Evolutionary conservation across 1,140 invertebrate species (phyloP), one percentile per base, ranked within the genome.

Genomic region (Camponotus floridanus): DNA sequence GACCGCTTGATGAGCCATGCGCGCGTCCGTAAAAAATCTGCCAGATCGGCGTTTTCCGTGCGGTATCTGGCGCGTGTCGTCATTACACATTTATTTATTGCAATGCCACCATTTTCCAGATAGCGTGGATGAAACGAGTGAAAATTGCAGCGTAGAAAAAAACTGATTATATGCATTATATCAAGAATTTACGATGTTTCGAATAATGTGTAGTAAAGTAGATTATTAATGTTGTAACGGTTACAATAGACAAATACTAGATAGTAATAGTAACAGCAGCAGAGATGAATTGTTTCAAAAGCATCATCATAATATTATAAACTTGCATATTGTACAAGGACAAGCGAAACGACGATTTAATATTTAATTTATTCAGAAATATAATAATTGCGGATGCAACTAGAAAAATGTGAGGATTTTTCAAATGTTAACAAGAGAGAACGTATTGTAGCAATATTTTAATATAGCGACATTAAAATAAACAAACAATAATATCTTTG

Each of bases 31-130:
- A 73, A 74, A 83, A 26, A 76, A 51, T 65, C 48, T 65, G 26
- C 64, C 74, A 74, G 76, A 86, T 81, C 78, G 61, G 68, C 80
- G 64, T 87, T 87, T 94, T 88, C 92, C 91, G 92, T 91, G 92
- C 89, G 91, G 51, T 92, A 93, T 94, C 85, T 93, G 92, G 92
- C 90, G 93, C 93, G 88, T 93, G 90, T 93, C 92, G 87, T 92
- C 91, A 92, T 94, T 92, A 93, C 88, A 91, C 93, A 94, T 94
- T 94, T 94, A 92, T 91, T 91, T 87, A 93, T 94, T 92, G 86
- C 86, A 68, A 80, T 81, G 85, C 84, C 33, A 76, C 80, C 31
- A 67, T 87, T 51, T 79, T 67, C 31, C 86, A 31, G 36, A 39
- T 11, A 5, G 7, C 48, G 13, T 3, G 36, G 2, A 51, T 18